A percentile compares a stretch with the other conserved stretches of the same genome.
These are phyloP conservation scores for Pangasianodon hypophthalmus DNA, from an alignment of 2,113 vertebrate species.

Conservation along the genomic window DNA sequence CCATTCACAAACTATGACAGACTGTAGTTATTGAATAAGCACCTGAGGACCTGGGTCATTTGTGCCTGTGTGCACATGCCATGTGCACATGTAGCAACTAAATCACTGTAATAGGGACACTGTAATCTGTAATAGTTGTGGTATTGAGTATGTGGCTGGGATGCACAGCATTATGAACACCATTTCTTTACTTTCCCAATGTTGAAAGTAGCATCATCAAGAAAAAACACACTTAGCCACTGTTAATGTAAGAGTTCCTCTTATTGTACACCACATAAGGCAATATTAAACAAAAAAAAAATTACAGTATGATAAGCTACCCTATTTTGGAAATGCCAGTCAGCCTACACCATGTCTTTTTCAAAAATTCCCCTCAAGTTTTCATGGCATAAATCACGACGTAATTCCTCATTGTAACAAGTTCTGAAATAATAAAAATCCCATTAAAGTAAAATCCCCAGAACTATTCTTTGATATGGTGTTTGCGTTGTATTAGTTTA, in stretches of 20 bases:
- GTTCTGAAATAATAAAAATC: not conserved
- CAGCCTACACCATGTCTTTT: too few relatives aligned
- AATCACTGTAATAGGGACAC: not conserved
- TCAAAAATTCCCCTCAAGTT: too few relatives aligned
- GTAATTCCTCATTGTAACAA: not conserved
- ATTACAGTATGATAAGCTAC: not conserved
- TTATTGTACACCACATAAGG: not conserved
- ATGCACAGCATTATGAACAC: not conserved
- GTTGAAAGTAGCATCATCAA: not conserved
- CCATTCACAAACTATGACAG: not conserved
- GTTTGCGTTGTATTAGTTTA: not conserved
- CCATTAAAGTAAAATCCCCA: not conserved
- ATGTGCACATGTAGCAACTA: too few relatives aligned
- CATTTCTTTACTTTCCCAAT: not conserved
- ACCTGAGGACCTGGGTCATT: too few relatives aligned
- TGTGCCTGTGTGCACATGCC: too few relatives aligned
- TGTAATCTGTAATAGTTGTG: conserved; percentile 41
- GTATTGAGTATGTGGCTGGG: not conserved
- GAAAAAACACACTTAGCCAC: not conserved
- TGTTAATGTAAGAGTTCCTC: not conserved
- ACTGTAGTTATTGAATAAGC: not conserved
- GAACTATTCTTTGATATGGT: not conserved
- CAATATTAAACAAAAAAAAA: not conserved
- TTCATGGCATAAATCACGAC: not conserved
- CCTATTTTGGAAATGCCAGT: too few relatives aligned